Evolutionary conservation across 2,113 vertebrate species (phyloP), one percentile per base, ranked within the genome.

Genomic region (Menura novaehollandiae): DNA sequence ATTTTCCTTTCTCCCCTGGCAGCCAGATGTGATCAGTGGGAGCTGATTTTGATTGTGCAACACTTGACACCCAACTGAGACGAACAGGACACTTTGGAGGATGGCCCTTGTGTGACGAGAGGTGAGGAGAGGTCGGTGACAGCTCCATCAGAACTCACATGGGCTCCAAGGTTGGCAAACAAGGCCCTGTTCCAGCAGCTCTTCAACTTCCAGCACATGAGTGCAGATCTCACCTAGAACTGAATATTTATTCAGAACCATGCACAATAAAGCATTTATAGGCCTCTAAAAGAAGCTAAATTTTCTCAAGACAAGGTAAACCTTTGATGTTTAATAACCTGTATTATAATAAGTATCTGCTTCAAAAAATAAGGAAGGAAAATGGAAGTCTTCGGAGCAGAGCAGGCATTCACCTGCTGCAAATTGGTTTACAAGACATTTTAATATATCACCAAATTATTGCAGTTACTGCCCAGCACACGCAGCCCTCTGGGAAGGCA

Each of bases 251-350:
- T 97, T 94, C 94, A 94, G 76, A 86, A 74, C 75, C 87, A 93
- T 53, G 87, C 68, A 77, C 92, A 85, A 94, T 96, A 96, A 96
- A 97, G 89, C 91, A 93, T 97, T 97, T 95, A 97, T 83, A 75
- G 96, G 47, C 84, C 80, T 90, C 95, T 97, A 94, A 95, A 96
- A 96, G 85, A 86, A 88, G 88, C 55, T 86, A 88, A 95, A 93
- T 95, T 86, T 66, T 96, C 96, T 97, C 94, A 95, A 96, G 95
- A 95, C 89, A 91, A 95, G 89, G 93, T 79, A 97, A 97, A 96
- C 82, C 91, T 93, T 89, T 84, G 96, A 75, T 95, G 91, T 82
- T 97, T 96, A 97, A 95, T 97, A 97, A 95, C 75, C 86, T 97
- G 89, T 94, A 93, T 93, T 96, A 85, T 88, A 96, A 96, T 93